Base-by-base conservation (phyloP, 2,113 vertebrate genomes). In the Entomyzon cyanotis region DNA sequence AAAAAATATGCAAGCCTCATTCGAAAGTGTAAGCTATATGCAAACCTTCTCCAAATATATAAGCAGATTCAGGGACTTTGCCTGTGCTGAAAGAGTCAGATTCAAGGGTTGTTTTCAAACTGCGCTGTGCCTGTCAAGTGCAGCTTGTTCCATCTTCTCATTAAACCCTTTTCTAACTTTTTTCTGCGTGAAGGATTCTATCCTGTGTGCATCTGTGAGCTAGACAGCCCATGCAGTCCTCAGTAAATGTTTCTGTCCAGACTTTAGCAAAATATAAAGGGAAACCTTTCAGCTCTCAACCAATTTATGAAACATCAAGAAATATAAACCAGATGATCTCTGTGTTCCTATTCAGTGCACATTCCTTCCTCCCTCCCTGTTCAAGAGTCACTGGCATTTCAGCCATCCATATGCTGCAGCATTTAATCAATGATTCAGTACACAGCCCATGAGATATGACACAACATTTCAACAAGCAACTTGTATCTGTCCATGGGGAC, bases 351-450 rank as follows among this genome's bases (percentile, higher is more conserved):
- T 93, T 95, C 97, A 97, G 73, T 46, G 79, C 86, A 84, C 90
- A 31, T 25, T 39, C 58, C 69, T 67, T 84, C 67, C 75, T 97
- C 52, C 74, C 86, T 69, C 42, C 71, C 92, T 69, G 28, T 91
- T 92, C 94, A 96, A 50, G 73, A 95, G 95, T 96, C 96, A 84
- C 86, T 92, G 94, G 91, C 92, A 94, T 93, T 93, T 94, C 88
- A 96, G 90, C 95, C 95, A 89, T 97, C 96, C 96, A 97, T 97
- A 96, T 96, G 97, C 97, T 96, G 96, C 76, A 28, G 97, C 93
- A 97, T 97, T 97, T 98, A 98, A 98, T 98, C 97, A 98, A 93
- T 84, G 90, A 98, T 98, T 98, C 98, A 96, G 95, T 97, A 94
- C 96, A 96, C 91, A 97, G 94, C 97, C 96, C 97, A 90, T 86